These are phyloP conservation scores for Dicrostonyx torquatus DNA, from an alignment of 2,797 vertebrate genomes.

Conservation along the genomic window DNA sequence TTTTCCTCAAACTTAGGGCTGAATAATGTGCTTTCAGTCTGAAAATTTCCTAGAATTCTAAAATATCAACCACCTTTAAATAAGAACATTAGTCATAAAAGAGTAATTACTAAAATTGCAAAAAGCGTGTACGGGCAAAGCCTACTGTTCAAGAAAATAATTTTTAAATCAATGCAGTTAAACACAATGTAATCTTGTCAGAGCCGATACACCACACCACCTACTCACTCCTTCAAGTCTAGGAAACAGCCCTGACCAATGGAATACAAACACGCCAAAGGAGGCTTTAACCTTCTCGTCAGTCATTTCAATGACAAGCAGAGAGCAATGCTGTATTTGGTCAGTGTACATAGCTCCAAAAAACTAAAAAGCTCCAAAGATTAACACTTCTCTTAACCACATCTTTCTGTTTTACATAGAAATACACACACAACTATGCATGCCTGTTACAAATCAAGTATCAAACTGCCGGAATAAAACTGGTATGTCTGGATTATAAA, in stretches of 20 bases:
- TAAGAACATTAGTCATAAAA: slow-evolving; percentile 52
- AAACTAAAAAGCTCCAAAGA: neutral
- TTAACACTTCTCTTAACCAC: slow-evolving; percentile 42
- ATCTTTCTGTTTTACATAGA: neutral
- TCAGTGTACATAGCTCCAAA: neutral
- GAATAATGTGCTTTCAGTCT: neutral
- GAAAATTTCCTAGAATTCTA: slow-evolving; percentile 49
- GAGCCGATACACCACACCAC: neutral
- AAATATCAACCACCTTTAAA: slow-evolving; percentile 38
- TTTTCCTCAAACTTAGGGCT: slow-evolving; percentile 26
- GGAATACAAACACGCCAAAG: slow-evolving; percentile 6
- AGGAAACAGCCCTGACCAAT: slow-evolving; percentile 5
- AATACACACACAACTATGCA: neutral
- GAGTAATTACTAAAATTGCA: slow-evolving; percentile 54
- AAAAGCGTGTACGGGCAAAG: slow-evolving; percentile 26
- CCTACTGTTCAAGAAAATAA: slow-evolving; percentile 37
- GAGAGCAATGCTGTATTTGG: neutral
- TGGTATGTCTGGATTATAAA: neutral
- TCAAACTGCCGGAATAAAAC: slow-evolving; percentile 25
- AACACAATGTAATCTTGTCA: slow-evolving; percentile 57
- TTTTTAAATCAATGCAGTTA: slow-evolving; percentile 49
- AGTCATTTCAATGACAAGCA: slow-evolving; percentile 2
- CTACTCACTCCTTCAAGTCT: slow-evolving; percentile 15
- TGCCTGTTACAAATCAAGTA: neutral
- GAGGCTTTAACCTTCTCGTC: neutral